Percentiles rank a stretch among this genome's conserved stretches.
These are phyloP conservation scores for Entomyzon cyanotis DNA, from an alignment of 2,113 vertebrate genomes.

Conservation along the genomic window DNA sequence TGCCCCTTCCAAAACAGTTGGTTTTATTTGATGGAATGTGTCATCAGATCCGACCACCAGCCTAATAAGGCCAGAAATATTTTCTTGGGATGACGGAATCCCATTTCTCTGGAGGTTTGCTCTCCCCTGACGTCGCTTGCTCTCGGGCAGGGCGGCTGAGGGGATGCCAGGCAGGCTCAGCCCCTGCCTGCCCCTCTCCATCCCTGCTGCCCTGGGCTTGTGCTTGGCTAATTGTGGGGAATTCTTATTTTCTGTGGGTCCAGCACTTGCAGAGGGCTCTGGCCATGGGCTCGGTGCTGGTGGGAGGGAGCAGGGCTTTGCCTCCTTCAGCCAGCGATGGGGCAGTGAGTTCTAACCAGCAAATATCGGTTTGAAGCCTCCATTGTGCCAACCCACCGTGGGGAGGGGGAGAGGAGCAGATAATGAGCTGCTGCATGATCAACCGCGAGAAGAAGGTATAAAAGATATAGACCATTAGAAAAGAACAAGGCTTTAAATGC, in stretches of 20 bases:
- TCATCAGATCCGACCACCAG: neutral
- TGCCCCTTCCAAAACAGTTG: neutral
- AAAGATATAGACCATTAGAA: constrained; percentile 32
- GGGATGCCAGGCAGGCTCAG: neutral
- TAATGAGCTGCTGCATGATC: constrained; percentile 25
- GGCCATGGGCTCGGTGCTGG: neutral
- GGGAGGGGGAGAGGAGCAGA: constrained; percentile 24
- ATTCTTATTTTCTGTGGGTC: neutral
- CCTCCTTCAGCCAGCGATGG: neutral
- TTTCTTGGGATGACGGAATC: neutral
- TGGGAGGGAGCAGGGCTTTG: neutral
- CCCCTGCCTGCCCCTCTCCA: neutral
- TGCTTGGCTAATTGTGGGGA: neutral
- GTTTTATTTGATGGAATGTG: neutral
- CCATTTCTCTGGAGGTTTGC: neutral
- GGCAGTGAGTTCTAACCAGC: neutral
- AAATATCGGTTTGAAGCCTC: neutral
- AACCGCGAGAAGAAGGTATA: constrained; percentile 18
- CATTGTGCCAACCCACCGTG: neutral
- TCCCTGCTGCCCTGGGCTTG: accelerated
- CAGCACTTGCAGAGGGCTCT: accelerated
- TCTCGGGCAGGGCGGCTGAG: neutral
- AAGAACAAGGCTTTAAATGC: constrained; percentile 58
- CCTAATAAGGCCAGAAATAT: neutral
- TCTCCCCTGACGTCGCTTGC: neutral